Base-by-base conservation (phyloP, 2,113 vertebrate genomes). In the Boleophthalmus pectinirostris region DNA sequence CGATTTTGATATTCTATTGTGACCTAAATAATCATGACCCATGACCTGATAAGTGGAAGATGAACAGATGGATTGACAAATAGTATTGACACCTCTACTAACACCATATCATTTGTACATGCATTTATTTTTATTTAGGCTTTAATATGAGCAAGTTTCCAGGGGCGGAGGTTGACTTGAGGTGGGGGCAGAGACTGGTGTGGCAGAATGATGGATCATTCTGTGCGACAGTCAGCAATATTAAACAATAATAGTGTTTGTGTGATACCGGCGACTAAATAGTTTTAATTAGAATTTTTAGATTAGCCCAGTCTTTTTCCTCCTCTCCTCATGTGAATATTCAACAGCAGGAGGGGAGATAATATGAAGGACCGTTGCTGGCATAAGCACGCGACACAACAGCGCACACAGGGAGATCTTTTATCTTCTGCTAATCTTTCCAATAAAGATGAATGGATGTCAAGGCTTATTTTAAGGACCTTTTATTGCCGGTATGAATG, bases 141-240 rank as follows among this genome's bases (percentile, higher is more conserved):
- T 87, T 85, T 94, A 90, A 94, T 94, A 95, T 94, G 93, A 95
- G 94, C 75, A 74, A 87, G 88, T 70, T 75, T 86, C 82, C 83
- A 73, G 80, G 79, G 53, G 69, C 23, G 38, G n/a, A 33, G 77
- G 76, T 71, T 74, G 78, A 58, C 70, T 21, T 25, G 82, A 87
- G 89, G 89, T 77, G 72, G 85, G 82, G 75, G 83, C 65, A 71
- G 83, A 77, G 88, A 80, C 82, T 45, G 89, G 69, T 90, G 47
- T 6, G 89, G 69, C 86, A 90, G 79, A 77, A 93, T 91, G 90
- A 94, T 93, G 94, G 95, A 95, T 92, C 93, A 92, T 93, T 93
- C 94, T 85, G 75, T 68, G 85, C 91, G 90, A 94, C 93, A 93
- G 91, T 92, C 91, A 93, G 92, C 85, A 92, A 95, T 93, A 93